Base-by-base conservation (phyloP, 2,888 invertebrate species). In the Sarcophaga rosellei region DNA sequence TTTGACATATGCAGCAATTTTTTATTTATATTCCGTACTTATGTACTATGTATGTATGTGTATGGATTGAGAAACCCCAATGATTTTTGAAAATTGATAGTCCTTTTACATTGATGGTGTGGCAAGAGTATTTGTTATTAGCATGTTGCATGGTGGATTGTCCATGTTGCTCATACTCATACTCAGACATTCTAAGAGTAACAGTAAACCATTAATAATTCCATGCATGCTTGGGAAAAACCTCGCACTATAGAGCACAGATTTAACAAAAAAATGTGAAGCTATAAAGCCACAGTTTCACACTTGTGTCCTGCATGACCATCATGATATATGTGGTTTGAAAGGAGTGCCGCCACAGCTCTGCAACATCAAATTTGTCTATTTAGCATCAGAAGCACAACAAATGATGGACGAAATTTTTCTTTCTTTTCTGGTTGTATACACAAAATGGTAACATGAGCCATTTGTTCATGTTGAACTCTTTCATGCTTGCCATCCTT, bases 241-340 rank as follows among this genome's bases (percentile, higher is more conserved):
- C 76, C 74, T 76, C 74, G 1, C 44, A 44, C n/a, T 78, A 78
- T 59, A 23, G 74, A 61, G 21, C 21, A 81, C 57, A 72, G 86
- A 84, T 81, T 80, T 75, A 59, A 47, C 12, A 63, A 79, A 53
- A 53, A 17, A 47, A 53, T 3, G 17, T 17, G 76, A 80, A 84
- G 75, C 79, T 79, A 65, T 70, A 79, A 84, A 84, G 61, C 84
- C 81, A 84, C 84, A 81, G 59, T 84, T 86, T 86, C 80, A 84
- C 86, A 86, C 86, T 84, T 65, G 65, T 72, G 61, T 82, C 11
- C 11, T 10, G 75, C 74, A 84, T 84, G 84, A 70, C 81, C 86
- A 79, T 80, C 80, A 78, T 86, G 86, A 81, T 86, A 79, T 84
- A 81, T 86, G 84, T 84, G 86, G 86, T 81, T 81, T 74, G 21